phyloP scores from a whole-genome alignment of 1,140 invertebrate species.

The Drosophila miranda region DNA sequence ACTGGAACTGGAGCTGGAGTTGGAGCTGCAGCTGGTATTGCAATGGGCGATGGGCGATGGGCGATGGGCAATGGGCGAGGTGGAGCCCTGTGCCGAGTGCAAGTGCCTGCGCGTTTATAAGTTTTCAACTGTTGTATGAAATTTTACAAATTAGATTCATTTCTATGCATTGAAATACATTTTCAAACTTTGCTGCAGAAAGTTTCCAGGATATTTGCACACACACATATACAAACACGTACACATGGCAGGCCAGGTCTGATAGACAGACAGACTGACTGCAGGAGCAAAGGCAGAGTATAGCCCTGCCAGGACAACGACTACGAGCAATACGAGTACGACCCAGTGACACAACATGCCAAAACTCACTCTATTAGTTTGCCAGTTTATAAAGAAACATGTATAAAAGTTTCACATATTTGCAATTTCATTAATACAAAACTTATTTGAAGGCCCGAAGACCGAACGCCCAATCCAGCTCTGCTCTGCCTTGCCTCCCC shows the following conservation, averaged over 20 bases:
- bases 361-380: constrained; percentile 80
- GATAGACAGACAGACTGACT: constrained; percentile 22
- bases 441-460: constrained; percentile 59
- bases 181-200: constrained; percentile 78
- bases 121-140: constrained; percentile 81
- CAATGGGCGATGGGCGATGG: constrained; percentile 7
- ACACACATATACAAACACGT: constrained; percentile 31
- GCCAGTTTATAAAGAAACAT: constrained; percentile 80
- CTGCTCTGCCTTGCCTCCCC: too few species aligned
- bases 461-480: constrained; percentile 5
- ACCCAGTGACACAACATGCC: constrained; percentile 66
- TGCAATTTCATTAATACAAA: constrained; percentile 81
- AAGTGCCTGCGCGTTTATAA: constrained; percentile 79
- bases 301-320: constrained; percentile 17
- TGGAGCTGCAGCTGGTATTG: constrained; percentile 18
- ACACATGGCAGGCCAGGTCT: constrained; percentile 35
- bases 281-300: constrained; percentile 14
- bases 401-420: constrained; percentile 76
- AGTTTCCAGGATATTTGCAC: constrained; percentile 73
- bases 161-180: constrained; percentile 81
- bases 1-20: constrained; percentile 10
- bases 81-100: constrained; percentile 66
- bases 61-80: constrained; percentile 1
- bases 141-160: constrained; percentile 81
- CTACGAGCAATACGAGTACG: constrained; percentile 9